Percentiles rank a stretch among this genome's conserved stretches.
phyloP scores from a whole-genome alignment of 2,888 invertebrate species.

The Eupithecia tripunctaria region DNA sequence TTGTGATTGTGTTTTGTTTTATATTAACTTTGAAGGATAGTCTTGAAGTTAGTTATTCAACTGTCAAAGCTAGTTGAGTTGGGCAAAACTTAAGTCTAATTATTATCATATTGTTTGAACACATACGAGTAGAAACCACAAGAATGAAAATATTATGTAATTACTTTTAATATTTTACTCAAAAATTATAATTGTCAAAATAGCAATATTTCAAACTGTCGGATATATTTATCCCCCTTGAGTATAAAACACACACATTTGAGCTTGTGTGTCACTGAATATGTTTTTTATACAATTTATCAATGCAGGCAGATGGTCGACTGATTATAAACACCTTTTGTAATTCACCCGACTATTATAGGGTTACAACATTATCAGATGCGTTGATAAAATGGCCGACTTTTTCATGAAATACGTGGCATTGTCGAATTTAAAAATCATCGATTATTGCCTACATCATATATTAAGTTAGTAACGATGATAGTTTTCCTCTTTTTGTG shows the following conservation, averaged over 20 bases:
- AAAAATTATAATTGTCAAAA: not conserved
- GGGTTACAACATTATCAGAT: conserved; percentile 79
- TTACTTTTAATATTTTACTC: not conserved
- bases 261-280: conserved; percentile 58
- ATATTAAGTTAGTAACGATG: too few species aligned
- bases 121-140: not conserved
- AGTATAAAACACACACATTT: conserved; percentile 53
- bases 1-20: conserved; percentile 7
- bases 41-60: not conserved
- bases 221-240: conserved; percentile 53
- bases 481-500: too few species aligned
- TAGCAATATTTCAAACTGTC: conserved; percentile 37
- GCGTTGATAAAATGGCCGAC: conserved; percentile 68
- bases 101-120: not conserved
- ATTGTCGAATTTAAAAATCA: too few species aligned
- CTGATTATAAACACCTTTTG: conserved; percentile 78
- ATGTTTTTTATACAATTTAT: conserved; percentile 81
- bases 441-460: too few species aligned
- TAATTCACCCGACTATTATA: conserved; percentile 75
- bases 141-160: not conserved
- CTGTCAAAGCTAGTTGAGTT: not conserved
- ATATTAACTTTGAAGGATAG: not conserved
- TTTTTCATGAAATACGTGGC: not conserved
- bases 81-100: not conserved
- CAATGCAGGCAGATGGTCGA: conserved; percentile 80